Base-by-base conservation (phyloP, 2,113 vertebrate genomes). In the Mystacornis crossleyi region DNA sequence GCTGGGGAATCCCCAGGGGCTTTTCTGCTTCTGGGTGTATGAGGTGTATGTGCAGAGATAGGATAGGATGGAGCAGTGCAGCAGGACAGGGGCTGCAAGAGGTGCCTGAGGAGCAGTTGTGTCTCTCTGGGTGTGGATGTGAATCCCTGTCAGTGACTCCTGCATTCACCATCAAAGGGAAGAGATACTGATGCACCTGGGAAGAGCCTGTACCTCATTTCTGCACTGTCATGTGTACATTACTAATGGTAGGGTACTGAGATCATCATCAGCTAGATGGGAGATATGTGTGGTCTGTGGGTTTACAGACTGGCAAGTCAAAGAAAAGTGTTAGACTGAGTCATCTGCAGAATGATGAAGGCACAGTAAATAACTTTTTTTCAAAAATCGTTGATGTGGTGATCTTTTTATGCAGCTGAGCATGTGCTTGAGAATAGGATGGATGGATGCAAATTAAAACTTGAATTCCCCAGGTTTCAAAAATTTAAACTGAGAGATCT, bases 201-300 rank as follows among this genome's bases (percentile, higher is more conserved):
- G 53, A 86, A 92, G 47, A 93, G 60, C 33, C 28, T 42, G n/a
- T 6, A 31, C 29, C 34, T 83, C 14, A 48, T 57, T 92, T 91
- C 60, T 95, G 77, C 83, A 28, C 69, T 60, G 60, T 75, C 86
- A 84, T 70, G 47, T 43, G 26, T 24, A 10, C 47, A 40, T 74
- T 90, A n/a, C 4, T 36, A 36, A 71, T 8, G 15, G 57, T 28
- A 65, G 48, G 65, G 43, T 57, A 40, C 74, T 71, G 81, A 74
- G 83, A 71, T 79, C 11, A 0, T 31, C 83, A 79, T 14, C 75
- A 84, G 57, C 57, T 74, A 61, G 65, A 78, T 43, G 65, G 64
- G 34, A 92, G 91, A 65, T 26, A 58, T 24, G 66, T 94, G 90
- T 92, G 81, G 86, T 94, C 94, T 95, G 91, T 89, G 93, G 91